Base-by-base conservation (phyloP, 2,888 invertebrate genomes). In the Plagodis pulveraria region DNA sequence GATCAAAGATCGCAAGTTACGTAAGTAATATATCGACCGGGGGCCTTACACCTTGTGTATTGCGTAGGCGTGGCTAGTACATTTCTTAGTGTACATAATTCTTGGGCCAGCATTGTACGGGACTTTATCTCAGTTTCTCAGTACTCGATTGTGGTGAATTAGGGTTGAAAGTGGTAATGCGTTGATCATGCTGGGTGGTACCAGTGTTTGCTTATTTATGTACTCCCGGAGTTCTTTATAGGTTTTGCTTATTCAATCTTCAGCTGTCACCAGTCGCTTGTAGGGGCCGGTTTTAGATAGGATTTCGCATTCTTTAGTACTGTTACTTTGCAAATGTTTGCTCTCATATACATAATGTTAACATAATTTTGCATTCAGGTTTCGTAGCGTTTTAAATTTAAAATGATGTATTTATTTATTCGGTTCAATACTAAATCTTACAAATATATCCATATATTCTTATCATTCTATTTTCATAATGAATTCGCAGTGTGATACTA, bases 11-110 rank as follows among this genome's bases (percentile, higher is more conserved):
- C 76, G 72, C 68, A 71, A 71, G 70, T 75, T 71, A 74, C 56
- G 67, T 77, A 70, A 77, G 73, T 75, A 73, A 76, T 76, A 69
- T 65, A 72, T 66, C 73, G 77, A 76, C 80, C 76, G 74, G 73
- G 56, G 78, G 79, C 73, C 65, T 62, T 68, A 67, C 79, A 76
- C 79, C 76, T 77, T 74, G 75, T 73, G 71, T 54, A 67, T 67
- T 62, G 69, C 66, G 80, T 80, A 55, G 80, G 81, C 80, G 81
- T 50, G 58, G 48, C 63, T 56, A 33, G 58, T 47, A 62, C 61
- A 59, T 57, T 62, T 46, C 36, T 53, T 41, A 46, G 44, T 44
- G 51, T 58, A 50, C 58, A 56, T 61, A 62, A 67, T 73, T 62
- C 64, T 56, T 40, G 65, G 70, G 63, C 65, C 56, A 41, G 59